Evolutionary conservation across 35 echinoderm and acorn worm genomes (phyloP).

Genomic region (Acanthaster planci): DNA sequence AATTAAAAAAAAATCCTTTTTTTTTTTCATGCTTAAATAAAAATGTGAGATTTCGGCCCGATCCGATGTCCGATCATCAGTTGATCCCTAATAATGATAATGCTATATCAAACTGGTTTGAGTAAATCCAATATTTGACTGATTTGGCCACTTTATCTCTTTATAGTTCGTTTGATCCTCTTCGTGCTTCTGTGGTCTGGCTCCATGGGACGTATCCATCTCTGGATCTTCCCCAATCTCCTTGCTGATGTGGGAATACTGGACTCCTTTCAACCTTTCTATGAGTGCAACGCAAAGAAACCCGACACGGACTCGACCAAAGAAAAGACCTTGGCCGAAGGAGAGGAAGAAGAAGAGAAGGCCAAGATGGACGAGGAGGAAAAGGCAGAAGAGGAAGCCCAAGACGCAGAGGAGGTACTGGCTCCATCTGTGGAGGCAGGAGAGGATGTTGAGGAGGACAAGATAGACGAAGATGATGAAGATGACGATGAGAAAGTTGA

Average conservation of each 20-base stretch:
- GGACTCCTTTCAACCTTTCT: constrained; percentile 85
- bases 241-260: constrained; percentile 90
- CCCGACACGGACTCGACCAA: constrained; percentile 19
- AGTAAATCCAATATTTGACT: constrained; percentile 39
- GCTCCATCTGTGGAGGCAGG: constrained; percentile 3
- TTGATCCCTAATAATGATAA: too few relatives aligned
- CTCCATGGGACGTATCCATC: constrained; percentile 79
- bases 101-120: too few relatives aligned
- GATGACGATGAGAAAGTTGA: constrained; percentile 33
- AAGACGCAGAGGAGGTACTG: constrained; percentile 39
- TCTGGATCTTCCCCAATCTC: constrained; percentile 99
- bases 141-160: constrained; percentile 50
- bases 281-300: constrained; percentile 42
- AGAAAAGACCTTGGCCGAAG: constrained; percentile 2
- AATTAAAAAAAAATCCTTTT: too few relatives aligned
- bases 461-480: constrained; percentile 5
- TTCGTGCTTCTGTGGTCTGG: constrained; percentile 72
- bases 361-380: constrained; percentile 3
- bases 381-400: constrained; percentile 20
- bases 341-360: constrained; percentile 30
- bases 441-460: constrained; percentile 19
- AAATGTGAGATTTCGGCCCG: too few relatives aligned
- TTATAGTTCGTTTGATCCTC: constrained; percentile 78
- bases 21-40: too few relatives aligned
- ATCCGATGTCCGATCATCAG: too few relatives aligned